Evolutionary conservation across 2,113 vertebrate species (phyloP).

Genomic region (Aphyosemion australe): DNA sequence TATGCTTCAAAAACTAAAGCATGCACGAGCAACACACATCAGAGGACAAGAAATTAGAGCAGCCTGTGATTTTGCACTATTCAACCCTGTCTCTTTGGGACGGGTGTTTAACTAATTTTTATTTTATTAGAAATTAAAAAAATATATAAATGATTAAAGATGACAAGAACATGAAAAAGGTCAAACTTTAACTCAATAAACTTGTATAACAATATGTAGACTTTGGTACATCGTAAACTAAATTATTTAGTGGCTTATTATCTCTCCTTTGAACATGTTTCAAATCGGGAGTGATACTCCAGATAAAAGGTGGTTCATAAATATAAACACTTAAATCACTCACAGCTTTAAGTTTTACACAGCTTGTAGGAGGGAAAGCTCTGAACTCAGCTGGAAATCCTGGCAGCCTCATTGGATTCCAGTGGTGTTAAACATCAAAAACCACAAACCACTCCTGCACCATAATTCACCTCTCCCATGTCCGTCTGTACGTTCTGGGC

Average conservation of each 20-base stretch:
- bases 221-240: no score
- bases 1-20: conserved; percentile 3
- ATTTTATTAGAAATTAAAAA: no score
- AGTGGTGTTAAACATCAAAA: conserved; percentile 22
- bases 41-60: neutral
- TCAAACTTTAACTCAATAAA: neutral
- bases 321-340: neutral
- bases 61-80: no score
- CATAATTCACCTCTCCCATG: conserved; percentile 14
- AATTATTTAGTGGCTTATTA: neutral
- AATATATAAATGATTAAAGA: no score
- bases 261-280: neutral
- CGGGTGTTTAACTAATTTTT: neutral
- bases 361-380: conserved; percentile 8
- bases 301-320: neutral
- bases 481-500: neutral
- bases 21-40: conserved; percentile 1
- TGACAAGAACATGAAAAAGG: no score
- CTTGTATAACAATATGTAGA: neutral
- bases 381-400: conserved; percentile 5
- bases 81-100: neutral
- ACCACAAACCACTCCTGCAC: conserved; percentile 25
- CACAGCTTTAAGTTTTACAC: conserved; percentile 8
- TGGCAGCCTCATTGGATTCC: conserved; percentile 26
- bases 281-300: neutral